Evolutionary conservation across 2,888 invertebrate genomes (phyloP), one percentile per base, ranked within the genome.

Genomic region (Herminia tarsipennalis): DNA sequence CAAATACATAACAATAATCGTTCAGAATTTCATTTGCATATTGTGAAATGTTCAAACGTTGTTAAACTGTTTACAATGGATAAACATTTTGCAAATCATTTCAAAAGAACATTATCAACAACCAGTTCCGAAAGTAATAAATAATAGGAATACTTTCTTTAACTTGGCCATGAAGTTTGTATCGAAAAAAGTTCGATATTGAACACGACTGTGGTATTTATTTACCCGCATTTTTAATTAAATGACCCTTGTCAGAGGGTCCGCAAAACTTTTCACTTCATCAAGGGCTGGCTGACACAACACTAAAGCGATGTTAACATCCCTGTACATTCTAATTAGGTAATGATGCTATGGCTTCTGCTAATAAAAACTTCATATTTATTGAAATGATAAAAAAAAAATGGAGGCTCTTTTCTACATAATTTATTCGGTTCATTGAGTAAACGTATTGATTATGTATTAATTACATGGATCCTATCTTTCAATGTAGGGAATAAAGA

Each of bases 191-290:
- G 36, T 40, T 56, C 24, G 30, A 45, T 45, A 66, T 54, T 51
- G 45, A 47, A 49, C 35, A 18, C 18, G 32, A 41, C 10, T 36
- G 48, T 25, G 50, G 43, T 58, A 42, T 46, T 54, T 64, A 47
- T 58, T 59, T 45, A 27, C 33, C 13, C 14, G 13, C 13, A 46
- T 59, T 61, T 66, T 50, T 58, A 58, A 58, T 62, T 66, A 56
- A 66, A 58, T 42, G 16, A 37, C 55, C 58, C 52, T 51, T 49
- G 33, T 49, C 53, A 53, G 47, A 17, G 46, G 20, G 28, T 47
- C 27, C 27, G 25, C 9, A 13, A 22, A 53, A 58, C 34, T 54
- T 57, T 61, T 33, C 18, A 42, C 14, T 42, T 38, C 25, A 17
- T 28, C 13, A 20, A 47, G 30, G 16, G 25, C 5, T 24, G 25